A percentile compares a stretch with the other conserved stretches of the same genome.
These are phyloP conservation scores for Fragum whitleyi DNA, from an alignment of 2,888 invertebrate species.

Conservation along the genomic window DNA sequence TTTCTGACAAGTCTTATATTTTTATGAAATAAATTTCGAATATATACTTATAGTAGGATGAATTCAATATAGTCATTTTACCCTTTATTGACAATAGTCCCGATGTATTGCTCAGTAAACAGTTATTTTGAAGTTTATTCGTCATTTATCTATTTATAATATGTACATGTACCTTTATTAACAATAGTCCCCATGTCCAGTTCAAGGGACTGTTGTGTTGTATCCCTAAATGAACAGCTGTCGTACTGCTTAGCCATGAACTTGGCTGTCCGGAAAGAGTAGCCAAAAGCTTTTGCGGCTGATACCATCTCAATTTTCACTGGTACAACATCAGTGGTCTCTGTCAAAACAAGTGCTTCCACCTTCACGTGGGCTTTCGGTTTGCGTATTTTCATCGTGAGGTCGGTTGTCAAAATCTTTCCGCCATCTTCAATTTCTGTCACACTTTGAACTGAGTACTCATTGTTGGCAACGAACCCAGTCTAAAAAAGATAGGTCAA, in stretches of 20 bases:
- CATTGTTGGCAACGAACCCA: not conserved
- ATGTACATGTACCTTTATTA: conserved; percentile 19
- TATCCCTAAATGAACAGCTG: not conserved
- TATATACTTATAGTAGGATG: too few species aligned
- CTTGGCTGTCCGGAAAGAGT: not conserved
- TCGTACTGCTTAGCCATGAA: not conserved
- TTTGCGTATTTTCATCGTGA: not conserved
- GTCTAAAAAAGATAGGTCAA: not conserved
- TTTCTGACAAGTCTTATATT: too few species aligned
- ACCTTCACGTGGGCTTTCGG: conserved; percentile 1
- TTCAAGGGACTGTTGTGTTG: conserved; percentile 16
- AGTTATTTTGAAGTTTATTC: too few species aligned
- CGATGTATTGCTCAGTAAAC: too few species aligned
- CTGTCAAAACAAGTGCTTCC: conserved; percentile 10
- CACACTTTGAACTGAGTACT: conserved; percentile 3
- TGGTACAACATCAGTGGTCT: conserved; percentile 2
- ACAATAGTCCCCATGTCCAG: conserved; percentile 9
- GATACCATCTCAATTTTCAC: conserved; percentile 20
- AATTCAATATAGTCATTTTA: too few species aligned
- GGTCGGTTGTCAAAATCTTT: conserved; percentile 5
- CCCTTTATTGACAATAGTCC: too few species aligned
- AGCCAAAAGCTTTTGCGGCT: not conserved
- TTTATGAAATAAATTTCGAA: too few species aligned
- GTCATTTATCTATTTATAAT: too few species aligned
- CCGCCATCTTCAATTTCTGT: conserved; percentile 2